Percentiles rank a stretch among this genome's conserved stretches.
phyloP scores from a whole-genome alignment of 2,888 invertebrate species.

The Aleiodes alternator region DNA sequence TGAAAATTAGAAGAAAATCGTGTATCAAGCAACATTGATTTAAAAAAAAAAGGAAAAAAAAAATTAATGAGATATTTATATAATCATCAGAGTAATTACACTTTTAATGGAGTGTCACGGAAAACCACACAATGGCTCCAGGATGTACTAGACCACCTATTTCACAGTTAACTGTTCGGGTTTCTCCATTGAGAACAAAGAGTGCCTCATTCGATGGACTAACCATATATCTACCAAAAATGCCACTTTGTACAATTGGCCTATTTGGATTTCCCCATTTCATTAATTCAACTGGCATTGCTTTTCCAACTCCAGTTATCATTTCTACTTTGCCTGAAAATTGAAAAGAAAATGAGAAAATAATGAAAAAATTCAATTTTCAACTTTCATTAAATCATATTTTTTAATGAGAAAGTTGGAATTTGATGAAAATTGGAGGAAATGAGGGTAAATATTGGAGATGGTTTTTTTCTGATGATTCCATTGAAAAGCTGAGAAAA shows the following conservation, averaged over 20 bases:
- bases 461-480: too few relatives aligned
- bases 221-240: constrained; percentile 85
- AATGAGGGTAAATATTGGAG: too few relatives aligned
- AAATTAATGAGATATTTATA: constrained; percentile 1
- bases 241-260: constrained; percentile 82
- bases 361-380: background rate
- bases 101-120: constrained; percentile 78
- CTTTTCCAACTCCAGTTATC: constrained; percentile 84
- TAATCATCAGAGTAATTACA: background rate
- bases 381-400: background rate
- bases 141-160: constrained; percentile 83
- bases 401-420: too few relatives aligned
- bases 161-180: constrained; percentile 85
- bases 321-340: constrained; percentile 84
- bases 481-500: too few relatives aligned
- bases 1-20: background rate
- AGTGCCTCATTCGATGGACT: constrained; percentile 83
- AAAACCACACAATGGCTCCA: constrained; percentile 81
- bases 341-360: constrained; percentile 2
- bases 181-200: constrained; percentile 84
- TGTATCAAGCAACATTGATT: background rate
- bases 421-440: too few relatives aligned
- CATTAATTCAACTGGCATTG: constrained; percentile 77
- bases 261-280: constrained; percentile 82
- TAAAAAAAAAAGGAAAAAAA: background rate